Base-by-base conservation (phyloP, 2,888 invertebrate species). In the Salticus scenicus region DNA sequence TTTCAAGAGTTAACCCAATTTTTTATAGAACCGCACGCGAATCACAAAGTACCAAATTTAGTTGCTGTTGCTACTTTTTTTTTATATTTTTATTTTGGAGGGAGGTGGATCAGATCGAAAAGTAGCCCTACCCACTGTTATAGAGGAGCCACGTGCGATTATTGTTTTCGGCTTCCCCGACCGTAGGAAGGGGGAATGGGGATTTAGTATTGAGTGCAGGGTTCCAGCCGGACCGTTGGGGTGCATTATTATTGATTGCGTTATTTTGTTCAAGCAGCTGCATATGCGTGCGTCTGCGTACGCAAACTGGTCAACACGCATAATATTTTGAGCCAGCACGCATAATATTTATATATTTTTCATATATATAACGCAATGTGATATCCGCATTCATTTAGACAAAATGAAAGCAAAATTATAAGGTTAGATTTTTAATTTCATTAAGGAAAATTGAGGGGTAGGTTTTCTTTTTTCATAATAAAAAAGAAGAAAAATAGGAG, bases 231-330 rank as follows among this genome's bases (percentile, higher is more conserved):
- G 81, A 74, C 74, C 57, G 74, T 75, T 81, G 74, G 81, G 81
- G 80, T 80, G 74, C 70, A 81, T 20, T 81, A 75, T 81, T 74
- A 81, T 81, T 81, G 81, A 81, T 81, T 75, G 30, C 70, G 73
- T 81, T 70, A 81, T 81, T 81, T 75, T 28, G 69, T 63, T 75
- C 63, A 74, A 2, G 20, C 81, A 75, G 81, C 81, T 81, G 81
- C 69, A 17, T 17, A n/a, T 47, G 47, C 47, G 47, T 47, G 47
- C 7, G n/a, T n/a, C 10, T 17, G n/a, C 17, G 12, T 47, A n/a
- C 47, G 17, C 12, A 47, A 10, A 47, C 47, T 47, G 10, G 37
- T 10, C 37, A 37, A 37, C 37, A 37, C 10, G 37, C 10, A 37
- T 37, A 4, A 37, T 10, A 37, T 4, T 4, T 10, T 37, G 37